Evolutionary conservation across 2,797 vertebrate species (phyloP), one percentile per base, ranked within the genome.

Genomic region (Mionectes olivaceus): DNA sequence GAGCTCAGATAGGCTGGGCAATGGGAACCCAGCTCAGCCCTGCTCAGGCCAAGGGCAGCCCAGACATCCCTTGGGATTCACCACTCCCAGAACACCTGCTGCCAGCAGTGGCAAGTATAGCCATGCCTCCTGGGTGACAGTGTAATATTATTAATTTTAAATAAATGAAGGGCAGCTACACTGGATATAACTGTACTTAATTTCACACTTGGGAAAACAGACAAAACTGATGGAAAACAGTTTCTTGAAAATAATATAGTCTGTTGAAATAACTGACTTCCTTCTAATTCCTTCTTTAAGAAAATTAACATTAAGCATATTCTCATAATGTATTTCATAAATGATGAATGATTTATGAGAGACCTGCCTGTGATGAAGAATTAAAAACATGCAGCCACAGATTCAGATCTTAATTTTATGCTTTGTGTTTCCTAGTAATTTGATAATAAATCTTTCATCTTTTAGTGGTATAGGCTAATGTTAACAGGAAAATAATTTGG

Each of bases 321-420:
- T 93, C 49, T 85, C 56, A 93, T 82, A 89, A 94, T 85, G 39
- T 76, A 81, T 89, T 95, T 94, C 52, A 87, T 87, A 95, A 95
- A 96, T 76, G 69, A 95, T 70, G 68, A 85, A 33, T 94, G 92
- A 91, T 94, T 94, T 78, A 78, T 93, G 77, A 75, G 68, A 84
- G 87, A 91, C 32, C n/a, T 87, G 74, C 65, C 59, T 93, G 61
- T 87, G 75, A 83, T 80, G 83, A 97, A 90, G 83, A 96, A 96
- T 93, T 93, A 88, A 94, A 96, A 95, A 67, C 55, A 85, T 77
- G 41, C 79, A 92, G 90, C 49, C 43, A 80, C 56, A 94, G 63
- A 94, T 92, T 95, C 73, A 81, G 64, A 90, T 63, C 78, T 94
- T 97, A 96, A 95, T 96, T 92, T 64, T 95, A 90, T 95, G 49